A percentile compares a stretch with the other conserved stretches of the same genome.
phyloP scores from a whole-genome alignment of 1,140 invertebrate species.

The Heliconius congener region DNA sequence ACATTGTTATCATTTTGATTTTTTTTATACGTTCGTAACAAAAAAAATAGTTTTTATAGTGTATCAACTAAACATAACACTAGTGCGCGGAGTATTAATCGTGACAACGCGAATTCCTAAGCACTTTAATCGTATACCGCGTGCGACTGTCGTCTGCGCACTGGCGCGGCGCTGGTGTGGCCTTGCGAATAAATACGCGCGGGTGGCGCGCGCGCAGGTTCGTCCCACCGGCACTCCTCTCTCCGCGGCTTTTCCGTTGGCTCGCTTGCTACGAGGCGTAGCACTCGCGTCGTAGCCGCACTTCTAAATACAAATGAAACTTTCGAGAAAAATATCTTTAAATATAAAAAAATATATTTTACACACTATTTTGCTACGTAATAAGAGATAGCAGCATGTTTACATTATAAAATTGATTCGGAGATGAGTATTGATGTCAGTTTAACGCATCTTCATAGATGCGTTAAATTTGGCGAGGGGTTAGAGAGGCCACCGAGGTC shows the following conservation, averaged over 20 bases:
- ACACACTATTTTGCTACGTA: neutral
- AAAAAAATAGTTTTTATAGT: constrained; percentile 41
- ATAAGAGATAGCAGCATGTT: neutral
- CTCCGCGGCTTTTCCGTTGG: constrained; percentile 64
- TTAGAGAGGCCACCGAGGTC: constrained; percentile 68
- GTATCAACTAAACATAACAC: constrained; percentile 60
- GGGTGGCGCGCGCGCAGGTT: constrained; percentile 67
- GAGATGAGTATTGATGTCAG: constrained; percentile 37
- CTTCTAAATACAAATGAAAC: constrained; percentile 40
- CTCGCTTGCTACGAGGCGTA: constrained; percentile 64
- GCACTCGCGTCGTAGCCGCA: constrained; percentile 60
- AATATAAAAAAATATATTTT: neutral
- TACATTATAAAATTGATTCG: neutral
- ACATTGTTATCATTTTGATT: constrained; percentile 64
- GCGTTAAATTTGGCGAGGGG: constrained; percentile 63
- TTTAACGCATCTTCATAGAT: too few relatives aligned
- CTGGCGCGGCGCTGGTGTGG: constrained; percentile 73
- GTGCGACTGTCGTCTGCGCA: constrained; percentile 72
- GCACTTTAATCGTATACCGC: constrained; percentile 68
- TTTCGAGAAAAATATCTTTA: neutral
- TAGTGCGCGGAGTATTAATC: constrained; percentile 62
- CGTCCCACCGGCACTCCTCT: constrained; percentile 76
- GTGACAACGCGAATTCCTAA: constrained; percentile 54
- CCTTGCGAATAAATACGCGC: constrained; percentile 79
- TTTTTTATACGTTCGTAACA: constrained; percentile 47